These are phyloP conservation scores for Drosophila arawakana DNA, from an alignment of 1,140 invertebrate genomes.

Conservation along the genomic window DNA sequence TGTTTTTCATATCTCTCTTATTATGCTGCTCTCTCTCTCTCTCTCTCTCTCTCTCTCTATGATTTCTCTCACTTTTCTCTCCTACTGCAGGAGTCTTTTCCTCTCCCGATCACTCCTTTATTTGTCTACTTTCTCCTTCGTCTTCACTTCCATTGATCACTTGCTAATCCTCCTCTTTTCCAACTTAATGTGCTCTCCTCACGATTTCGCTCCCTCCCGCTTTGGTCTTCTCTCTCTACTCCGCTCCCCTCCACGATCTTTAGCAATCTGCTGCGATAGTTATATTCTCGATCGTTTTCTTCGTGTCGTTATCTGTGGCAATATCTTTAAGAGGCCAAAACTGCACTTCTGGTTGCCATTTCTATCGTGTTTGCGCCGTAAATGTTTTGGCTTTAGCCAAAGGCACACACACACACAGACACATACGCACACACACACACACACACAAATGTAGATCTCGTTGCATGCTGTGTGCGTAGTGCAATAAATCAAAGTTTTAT, in stretches of 20 bases:
- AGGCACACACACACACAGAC: constrained; percentile 28
- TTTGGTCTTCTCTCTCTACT: constrained; percentile 1
- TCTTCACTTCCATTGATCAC: too few species aligned
- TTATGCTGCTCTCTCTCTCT: too few species aligned
- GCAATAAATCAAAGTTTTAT: constrained; percentile 82
- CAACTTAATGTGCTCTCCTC: neutral
- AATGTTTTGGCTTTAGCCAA: constrained; percentile 41
- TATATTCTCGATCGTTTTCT: constrained; percentile 24
- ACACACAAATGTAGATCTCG: constrained; percentile 15
- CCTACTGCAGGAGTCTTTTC: too few species aligned
- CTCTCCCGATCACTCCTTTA: too few species aligned
- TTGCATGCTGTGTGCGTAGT: constrained; percentile 78
- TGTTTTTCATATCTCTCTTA: too few species aligned
- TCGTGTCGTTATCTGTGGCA: constrained; percentile 47
- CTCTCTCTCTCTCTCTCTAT: too few species aligned
- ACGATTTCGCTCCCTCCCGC: neutral
- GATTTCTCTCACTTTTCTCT: too few species aligned
- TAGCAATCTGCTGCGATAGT: constrained; percentile 21
- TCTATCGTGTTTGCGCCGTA: constrained; percentile 47
- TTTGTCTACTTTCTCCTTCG: too few species aligned
- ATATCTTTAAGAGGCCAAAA: constrained; percentile 36
- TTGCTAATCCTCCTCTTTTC: neutral
- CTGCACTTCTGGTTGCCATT: constrained; percentile 39
- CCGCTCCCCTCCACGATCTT: constrained; percentile 32
- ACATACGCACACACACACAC: constrained; percentile 20